Evolutionary conservation across 2,797 vertebrate species (phyloP).

Genomic region (Phalanger gymnotis): DNA sequence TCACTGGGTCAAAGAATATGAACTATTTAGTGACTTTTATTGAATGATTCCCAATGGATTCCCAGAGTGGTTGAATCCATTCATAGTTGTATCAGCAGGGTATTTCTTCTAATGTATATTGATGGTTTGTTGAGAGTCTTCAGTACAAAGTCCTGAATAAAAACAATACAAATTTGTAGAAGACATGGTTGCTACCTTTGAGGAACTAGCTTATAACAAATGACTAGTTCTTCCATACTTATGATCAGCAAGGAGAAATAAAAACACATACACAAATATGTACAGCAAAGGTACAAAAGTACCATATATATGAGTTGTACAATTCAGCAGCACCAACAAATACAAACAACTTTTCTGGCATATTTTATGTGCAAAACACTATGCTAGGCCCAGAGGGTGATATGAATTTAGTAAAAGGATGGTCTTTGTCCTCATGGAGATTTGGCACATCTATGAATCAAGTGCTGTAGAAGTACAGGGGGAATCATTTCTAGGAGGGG

Average conservation of each 20-base stretch:
- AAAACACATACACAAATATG: not conserved
- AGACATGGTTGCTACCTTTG: not conserved
- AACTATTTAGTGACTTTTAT: not conserved
- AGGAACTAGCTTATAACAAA: not conserved
- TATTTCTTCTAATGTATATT: not conserved
- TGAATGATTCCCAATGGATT: not conserved
- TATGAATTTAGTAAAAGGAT: not conserved
- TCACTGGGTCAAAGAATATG: not conserved
- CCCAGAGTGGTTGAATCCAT: not conserved
- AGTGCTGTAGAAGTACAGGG: not conserved
- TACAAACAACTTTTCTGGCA: not conserved
- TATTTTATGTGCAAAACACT: not conserved
- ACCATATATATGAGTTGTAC: not conserved
- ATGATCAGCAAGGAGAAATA: not conserved
- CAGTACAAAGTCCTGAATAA: not conserved
- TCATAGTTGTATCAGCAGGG: not conserved
- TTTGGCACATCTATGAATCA: not conserved
- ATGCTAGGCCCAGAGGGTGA: not conserved
- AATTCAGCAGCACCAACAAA: not conserved
- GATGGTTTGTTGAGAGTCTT: not conserved
- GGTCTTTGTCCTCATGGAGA: not conserved
- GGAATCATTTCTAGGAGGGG: not conserved
- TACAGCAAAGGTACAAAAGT: not conserved
- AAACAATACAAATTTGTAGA: not conserved
- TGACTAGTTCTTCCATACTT: not conserved